phyloP scores from a whole-genome alignment of 2,797 vertebrate species.

The Typhlichthys eigenmanni region DNA sequence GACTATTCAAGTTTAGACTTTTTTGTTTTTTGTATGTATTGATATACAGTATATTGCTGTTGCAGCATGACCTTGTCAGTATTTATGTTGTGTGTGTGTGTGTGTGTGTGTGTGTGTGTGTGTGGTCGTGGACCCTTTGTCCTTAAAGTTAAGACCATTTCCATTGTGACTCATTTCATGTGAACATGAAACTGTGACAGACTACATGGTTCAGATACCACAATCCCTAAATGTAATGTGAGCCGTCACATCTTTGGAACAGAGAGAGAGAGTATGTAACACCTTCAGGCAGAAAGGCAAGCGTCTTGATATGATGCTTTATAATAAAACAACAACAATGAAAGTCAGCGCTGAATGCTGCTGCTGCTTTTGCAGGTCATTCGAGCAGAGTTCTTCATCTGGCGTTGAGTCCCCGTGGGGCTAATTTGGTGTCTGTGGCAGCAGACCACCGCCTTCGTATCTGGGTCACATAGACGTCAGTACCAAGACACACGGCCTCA shows the following conservation, averaged over 20 bases:
- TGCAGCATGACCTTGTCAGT: too few species aligned
- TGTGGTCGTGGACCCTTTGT: not conserved
- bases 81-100: too few species aligned
- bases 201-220: not conserved
- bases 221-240: not conserved
- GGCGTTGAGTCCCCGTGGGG: conserved; percentile 65
- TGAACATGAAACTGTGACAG: conserved; percentile 24
- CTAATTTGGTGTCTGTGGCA: conserved; percentile 72
- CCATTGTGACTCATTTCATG: conserved; percentile 28
- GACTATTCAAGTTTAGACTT: too few species aligned
- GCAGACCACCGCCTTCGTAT: conserved; percentile 69
- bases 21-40: too few species aligned
- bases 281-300: too few species aligned
- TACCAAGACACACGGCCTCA: not conserved
- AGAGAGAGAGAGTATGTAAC: not conserved
- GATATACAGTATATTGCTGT: too few species aligned
- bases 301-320: not conserved
- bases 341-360: not conserved
- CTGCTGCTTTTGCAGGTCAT: conserved; percentile 67
- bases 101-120: too few species aligned
- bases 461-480: conserved; percentile 58
- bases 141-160: not conserved
- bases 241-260: not conserved
- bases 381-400: conserved; percentile 73
- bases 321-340: not conserved